Evolutionary conservation across 1,140 invertebrate genomes (phyloP).

Genomic region (Parapsyche elsis): DNA sequence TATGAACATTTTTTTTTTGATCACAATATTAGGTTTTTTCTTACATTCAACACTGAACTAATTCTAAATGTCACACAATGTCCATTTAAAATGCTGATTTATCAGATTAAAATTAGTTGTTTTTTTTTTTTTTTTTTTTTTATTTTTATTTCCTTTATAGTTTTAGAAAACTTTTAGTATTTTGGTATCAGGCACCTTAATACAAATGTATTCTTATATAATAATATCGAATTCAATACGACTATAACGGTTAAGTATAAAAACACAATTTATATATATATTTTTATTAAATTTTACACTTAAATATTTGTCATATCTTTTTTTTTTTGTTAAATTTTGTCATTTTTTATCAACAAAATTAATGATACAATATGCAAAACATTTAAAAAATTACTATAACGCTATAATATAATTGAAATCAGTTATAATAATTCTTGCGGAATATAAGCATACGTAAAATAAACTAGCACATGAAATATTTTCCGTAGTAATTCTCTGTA

Average conservation of each 20-base stretch:
- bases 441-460: no score
- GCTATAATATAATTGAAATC: no score
- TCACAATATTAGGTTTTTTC: conserved; percentile 32
- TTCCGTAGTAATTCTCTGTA: no score
- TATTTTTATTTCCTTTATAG: conserved; percentile 23
- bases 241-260: conserved; percentile 47
- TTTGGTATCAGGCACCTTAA: conserved; percentile 48
- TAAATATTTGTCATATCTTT: conserved; percentile 21
- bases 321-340: background rate
- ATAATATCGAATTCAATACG: conserved; percentile 41
- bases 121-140: background rate
- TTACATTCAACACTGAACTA: conserved; percentile 45
- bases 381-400: no score
- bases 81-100: conserved; percentile 27
- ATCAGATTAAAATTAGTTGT: conserved; percentile 22
- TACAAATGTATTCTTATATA: conserved; percentile 32
- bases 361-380: no score
- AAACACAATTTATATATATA: conserved; percentile 42
- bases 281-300: conserved; percentile 17
- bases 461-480: no score
- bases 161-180: conserved; percentile 44
- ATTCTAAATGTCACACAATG: conserved; percentile 38
- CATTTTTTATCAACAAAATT: no score
- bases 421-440: no score
- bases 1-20: background rate